Base-by-base conservation (phyloP, 2,113 vertebrate genomes). In the Arvicanthis niloticus region DNA sequence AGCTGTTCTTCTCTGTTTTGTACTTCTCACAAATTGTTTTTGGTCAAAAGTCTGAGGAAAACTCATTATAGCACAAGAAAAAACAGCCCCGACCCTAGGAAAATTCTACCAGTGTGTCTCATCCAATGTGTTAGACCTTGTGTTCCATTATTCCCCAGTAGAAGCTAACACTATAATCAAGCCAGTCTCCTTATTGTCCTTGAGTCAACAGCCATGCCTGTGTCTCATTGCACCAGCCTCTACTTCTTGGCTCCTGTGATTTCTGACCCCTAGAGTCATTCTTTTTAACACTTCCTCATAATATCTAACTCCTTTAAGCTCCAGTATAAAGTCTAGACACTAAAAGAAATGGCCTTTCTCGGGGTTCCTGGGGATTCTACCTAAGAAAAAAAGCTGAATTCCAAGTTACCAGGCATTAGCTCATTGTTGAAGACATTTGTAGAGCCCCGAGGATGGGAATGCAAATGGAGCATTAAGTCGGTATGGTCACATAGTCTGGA, bases 21-120 rank as follows among this genome's bases (percentile, higher is more conserved):
- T 1, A 78, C 45, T 58, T 77, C 45, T 37, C 17, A 80, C n/a
- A 80, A 82, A 65, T 40, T 89, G 26, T 85, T 89, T 60, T 85
- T 11, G n/a, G 31, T 40, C 21, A 89, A 92, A 94, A 89, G 19
- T 45, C 17, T 53, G 37, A 82, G 34, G 11, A 92, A 88, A 82
- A 76, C 31, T 48, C 8, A 73, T 96, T 80, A 78, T 67, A 65
- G 22, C 22, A 34, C n/a, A 85, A 70, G 11, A 92, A 96, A 80
- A 67, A 68, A 15, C 22, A 86, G 4, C 1, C 89, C 45, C 67
- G 21, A 9, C 65, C 22, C 12, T 67, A 92, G 45, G 0, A 60
- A 58, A 89, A 86, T 73, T 70, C 42, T 73, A 34, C 68, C 24
- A 76, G 26, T 68, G 65, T 60, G 6, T 11, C 26, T 37, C 21